Evolutionary conservation across 2,113 vertebrate species (phyloP).

Genomic region (Megaceryle maxima): DNA sequence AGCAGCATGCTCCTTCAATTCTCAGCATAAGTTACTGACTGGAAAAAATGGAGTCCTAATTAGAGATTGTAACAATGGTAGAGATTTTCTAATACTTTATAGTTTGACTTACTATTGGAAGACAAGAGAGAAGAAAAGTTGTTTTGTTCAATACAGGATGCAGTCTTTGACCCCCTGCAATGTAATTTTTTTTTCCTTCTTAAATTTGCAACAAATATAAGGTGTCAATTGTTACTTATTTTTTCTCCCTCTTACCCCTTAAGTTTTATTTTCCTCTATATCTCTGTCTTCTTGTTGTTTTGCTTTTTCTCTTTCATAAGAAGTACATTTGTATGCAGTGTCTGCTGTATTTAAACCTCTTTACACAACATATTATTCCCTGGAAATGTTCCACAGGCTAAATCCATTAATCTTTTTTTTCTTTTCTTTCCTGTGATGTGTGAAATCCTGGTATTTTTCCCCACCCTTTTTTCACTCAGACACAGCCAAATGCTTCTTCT

Average conservation of each 20-base stretch:
- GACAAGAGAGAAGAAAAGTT: background rate
- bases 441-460: background rate
- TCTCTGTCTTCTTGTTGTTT: background rate
- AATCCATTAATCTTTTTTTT: background rate
- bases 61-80: background rate
- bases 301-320: background rate
- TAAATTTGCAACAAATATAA: background rate
- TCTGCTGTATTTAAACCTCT: background rate
- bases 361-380: background rate
- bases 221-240: background rate
- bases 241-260: background rate
- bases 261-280: background rate
- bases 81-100: background rate
- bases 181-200: background rate
- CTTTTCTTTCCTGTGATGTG: background rate
- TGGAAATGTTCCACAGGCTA: background rate
- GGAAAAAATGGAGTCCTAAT: constrained; percentile 4
- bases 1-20: background rate
- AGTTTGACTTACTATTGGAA: background rate
- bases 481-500: background rate
- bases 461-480: background rate
- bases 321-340: background rate
- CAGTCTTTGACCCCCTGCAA: background rate
- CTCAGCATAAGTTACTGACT: background rate
- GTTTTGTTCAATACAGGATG: background rate